Percentiles rank a stretch among this genome's conserved stretches.
These are phyloP conservation scores for Alectura lathami DNA, from an alignment of 2,113 vertebrate genomes.

Conservation along the genomic window DNA sequence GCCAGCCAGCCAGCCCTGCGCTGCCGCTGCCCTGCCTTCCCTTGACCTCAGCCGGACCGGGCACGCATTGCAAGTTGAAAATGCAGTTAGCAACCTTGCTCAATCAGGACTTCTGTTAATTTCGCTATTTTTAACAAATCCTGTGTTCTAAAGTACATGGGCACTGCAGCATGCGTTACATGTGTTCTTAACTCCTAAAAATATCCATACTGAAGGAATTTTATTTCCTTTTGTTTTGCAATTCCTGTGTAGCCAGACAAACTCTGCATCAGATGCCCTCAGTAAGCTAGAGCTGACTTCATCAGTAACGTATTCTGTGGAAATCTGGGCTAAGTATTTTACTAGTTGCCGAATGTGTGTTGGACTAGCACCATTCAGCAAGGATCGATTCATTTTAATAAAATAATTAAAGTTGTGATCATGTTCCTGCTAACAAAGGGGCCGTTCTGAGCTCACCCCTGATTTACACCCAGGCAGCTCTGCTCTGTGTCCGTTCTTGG, in stretches of 20 bases:
- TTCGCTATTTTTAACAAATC: not conserved
- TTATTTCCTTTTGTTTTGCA: not conserved
- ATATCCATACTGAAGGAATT: accelerated
- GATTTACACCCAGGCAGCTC: not conserved
- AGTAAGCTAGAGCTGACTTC: not conserved
- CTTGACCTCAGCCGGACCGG: not conserved
- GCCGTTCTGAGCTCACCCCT: not conserved
- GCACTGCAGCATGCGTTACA: not conserved
- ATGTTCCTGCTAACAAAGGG: not conserved
- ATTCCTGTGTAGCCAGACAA: not conserved
- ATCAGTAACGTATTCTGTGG: not conserved
- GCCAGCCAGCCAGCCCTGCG: not conserved
- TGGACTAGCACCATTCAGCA: not conserved
- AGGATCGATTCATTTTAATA: not conserved
- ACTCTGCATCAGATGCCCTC: not conserved
- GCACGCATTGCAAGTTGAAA: not conserved
- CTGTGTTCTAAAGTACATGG: not conserved
- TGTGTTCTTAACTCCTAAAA: not conserved
- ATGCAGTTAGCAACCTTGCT: not conserved
- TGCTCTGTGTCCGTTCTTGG: not conserved
- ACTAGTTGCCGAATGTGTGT: not conserved
- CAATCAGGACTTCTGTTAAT: not conserved
- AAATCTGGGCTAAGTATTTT: not conserved
- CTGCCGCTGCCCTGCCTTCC: not conserved
- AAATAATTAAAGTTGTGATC: not conserved